phyloP scores from a whole-genome alignment of 2,888 invertebrate species.

The Agriopis leucophaearia region DNA sequence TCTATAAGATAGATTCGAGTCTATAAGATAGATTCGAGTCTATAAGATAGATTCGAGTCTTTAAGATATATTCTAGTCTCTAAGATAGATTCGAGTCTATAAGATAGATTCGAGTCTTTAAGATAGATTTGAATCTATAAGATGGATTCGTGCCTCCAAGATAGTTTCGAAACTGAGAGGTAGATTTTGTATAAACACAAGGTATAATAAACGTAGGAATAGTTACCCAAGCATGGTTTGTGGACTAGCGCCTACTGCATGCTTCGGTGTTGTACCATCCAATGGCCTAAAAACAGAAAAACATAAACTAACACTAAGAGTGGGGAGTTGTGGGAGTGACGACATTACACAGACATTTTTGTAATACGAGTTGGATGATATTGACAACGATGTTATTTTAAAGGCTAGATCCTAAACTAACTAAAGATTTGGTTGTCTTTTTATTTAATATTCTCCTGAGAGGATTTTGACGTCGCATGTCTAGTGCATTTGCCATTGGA shows the following conservation, averaged over 20 bases:
- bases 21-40: neutral
- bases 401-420: too few relatives aligned
- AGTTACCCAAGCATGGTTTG: constrained; percentile 89
- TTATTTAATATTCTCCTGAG: too few relatives aligned
- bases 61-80: neutral
- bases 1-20: neutral
- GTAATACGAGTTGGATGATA: constrained; percentile 50
- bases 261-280: constrained; percentile 86
- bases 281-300: constrained; percentile 89
- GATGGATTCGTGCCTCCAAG: neutral
- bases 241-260: constrained; percentile 86
- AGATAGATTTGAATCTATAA: neutral
- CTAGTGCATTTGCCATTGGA: too few relatives aligned
- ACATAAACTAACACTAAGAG: constrained; percentile 80
- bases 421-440: too few relatives aligned
- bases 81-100: neutral
- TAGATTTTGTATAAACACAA: constrained; percentile 35
- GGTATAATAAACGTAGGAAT: constrained; percentile 58
- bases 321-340: constrained; percentile 58
- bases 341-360: constrained; percentile 50
- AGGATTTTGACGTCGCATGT: too few relatives aligned
- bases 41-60: neutral
- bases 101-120: neutral
- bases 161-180: neutral
- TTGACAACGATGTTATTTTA: neutral